A percentile compares a stretch with the other conserved stretches of the same genome.
Conservation (phyloP, 1,140 invertebrate species). For the Rhopalosiphum padi region DNA sequence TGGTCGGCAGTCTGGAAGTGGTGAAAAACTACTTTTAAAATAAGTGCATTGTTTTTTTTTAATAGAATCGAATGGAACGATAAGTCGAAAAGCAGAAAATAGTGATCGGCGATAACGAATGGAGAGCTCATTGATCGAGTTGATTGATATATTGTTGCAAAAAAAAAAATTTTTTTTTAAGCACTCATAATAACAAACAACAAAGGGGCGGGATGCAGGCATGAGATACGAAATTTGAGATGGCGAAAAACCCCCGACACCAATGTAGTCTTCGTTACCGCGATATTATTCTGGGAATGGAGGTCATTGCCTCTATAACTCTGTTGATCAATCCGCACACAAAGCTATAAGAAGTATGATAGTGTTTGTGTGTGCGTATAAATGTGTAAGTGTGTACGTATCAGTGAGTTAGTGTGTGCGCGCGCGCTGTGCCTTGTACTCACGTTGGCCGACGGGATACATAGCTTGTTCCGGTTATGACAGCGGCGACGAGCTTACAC, state of each 20-base stretch:
- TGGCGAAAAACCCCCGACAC: not conserved
- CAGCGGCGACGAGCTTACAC: not conserved
- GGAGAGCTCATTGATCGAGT: not conserved
- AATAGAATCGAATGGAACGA: not conserved
- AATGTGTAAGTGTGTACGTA: not conserved
- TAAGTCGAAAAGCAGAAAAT: not conserved
- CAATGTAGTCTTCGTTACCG: not conserved
- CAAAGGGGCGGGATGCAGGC: not conserved
- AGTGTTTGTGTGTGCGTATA: not conserved
- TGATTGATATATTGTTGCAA: not conserved
- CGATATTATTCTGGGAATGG: conserved; percentile 45
- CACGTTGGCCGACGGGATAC: conserved; percentile 69
- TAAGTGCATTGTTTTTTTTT: not conserved
- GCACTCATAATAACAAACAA: not conserved
- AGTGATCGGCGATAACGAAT: not conserved
- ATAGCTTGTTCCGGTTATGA: conserved; percentile 61
- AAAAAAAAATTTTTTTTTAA: not conserved
- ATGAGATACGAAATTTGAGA: not conserved
- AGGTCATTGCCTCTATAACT: conserved; percentile 56
- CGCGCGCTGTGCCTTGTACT: conserved; percentile 62
- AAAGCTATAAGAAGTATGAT: conserved; percentile 34
- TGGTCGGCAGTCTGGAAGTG: not conserved
- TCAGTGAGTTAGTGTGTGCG: not conserved
- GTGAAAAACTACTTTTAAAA: not conserved
- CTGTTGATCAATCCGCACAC: conserved; percentile 41